phyloP scores from a whole-genome alignment of 2,797 vertebrate species.

The Spheniscus humboldti region DNA sequence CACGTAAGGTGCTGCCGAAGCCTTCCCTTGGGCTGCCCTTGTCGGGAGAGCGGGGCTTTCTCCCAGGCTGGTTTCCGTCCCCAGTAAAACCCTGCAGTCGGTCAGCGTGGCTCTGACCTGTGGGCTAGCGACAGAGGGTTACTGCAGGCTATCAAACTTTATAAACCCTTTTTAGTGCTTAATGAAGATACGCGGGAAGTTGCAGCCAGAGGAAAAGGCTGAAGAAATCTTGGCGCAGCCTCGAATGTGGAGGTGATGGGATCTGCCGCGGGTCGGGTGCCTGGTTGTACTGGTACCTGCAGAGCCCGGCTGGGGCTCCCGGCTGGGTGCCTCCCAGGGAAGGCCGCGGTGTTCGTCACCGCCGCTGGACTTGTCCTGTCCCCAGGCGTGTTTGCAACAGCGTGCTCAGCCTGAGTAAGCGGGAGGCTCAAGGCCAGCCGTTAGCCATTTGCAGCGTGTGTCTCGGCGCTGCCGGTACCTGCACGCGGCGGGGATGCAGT shows the following conservation, averaged over 20 bases:
- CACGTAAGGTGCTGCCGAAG: fast-evolving
- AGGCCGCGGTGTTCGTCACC: neutral
- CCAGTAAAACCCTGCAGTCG: neutral
- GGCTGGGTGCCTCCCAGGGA: neutral
- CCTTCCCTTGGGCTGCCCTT: neutral
- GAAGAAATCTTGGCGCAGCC: neutral
- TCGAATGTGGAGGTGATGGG: neutral
- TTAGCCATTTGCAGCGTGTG: neutral
- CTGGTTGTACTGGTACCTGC: neutral
- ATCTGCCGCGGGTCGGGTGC: neutral
- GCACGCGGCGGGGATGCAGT: neutral
- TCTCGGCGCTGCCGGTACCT: neutral
- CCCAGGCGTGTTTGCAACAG: fast-evolving
- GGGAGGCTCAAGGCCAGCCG: neutral
- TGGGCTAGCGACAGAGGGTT: neutral
- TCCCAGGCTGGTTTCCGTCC: neutral
- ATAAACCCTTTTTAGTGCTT: fast-evolving
- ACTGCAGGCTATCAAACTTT: neutral
- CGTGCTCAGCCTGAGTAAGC: neutral
- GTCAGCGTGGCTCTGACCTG: neutral
- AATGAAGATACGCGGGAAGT: fast-evolving
- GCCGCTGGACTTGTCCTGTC: neutral
- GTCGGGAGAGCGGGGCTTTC: neutral
- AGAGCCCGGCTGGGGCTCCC: neutral
- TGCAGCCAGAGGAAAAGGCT: neutral